Evolutionary conservation across 2,888 invertebrate genomes (phyloP), one percentile per base, ranked within the genome.

Genomic region (Yponomeuta cagnagella): DNA sequence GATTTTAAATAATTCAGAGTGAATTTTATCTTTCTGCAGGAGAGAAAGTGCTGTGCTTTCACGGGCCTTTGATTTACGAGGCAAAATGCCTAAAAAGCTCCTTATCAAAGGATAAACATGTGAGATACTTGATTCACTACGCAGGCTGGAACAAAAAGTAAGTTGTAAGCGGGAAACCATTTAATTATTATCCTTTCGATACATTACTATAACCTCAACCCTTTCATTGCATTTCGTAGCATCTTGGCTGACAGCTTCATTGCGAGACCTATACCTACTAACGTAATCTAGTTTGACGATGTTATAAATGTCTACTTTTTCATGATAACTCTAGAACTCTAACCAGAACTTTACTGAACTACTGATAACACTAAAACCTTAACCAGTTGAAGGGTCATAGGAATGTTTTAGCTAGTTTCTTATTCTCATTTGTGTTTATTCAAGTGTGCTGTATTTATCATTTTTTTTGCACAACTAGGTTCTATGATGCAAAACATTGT

Each of bases 131-230:
- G 73, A 98, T 99, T 75, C 99, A 99, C 87, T 99, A 99, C 86
- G 98, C 98, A 76, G 98, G 98, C 2, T 99, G 99, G 99, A 99
- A 98, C 84, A 99, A 98, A 93, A 98, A 97, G 98, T 98, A 93
- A 91, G 94, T 87, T 71, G 71, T 70, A 15, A 23, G n/a, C 15
- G 70, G 67, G 1, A 15, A 15, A 15, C 52, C 6, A 58, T 58
- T 58, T 52, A 12, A 52, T 52, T 15, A 58, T 12, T 15, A 58
- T 15, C 1, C 15, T 15, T 15, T 4, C 15, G 52, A 15, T 15
- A 15, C 8, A 4, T 58, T 58, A 58, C 15, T 58, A 58, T 58
- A 58, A 58, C 52, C 52, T 58, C 52, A 15, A 58, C 52, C 3
- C 52, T 58, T 15, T 52, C 10, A 58, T 58, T 15, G 15, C 12